Evolutionary conservation across 2,888 invertebrate species (phyloP).

Genomic region (Empis livida): DNA sequence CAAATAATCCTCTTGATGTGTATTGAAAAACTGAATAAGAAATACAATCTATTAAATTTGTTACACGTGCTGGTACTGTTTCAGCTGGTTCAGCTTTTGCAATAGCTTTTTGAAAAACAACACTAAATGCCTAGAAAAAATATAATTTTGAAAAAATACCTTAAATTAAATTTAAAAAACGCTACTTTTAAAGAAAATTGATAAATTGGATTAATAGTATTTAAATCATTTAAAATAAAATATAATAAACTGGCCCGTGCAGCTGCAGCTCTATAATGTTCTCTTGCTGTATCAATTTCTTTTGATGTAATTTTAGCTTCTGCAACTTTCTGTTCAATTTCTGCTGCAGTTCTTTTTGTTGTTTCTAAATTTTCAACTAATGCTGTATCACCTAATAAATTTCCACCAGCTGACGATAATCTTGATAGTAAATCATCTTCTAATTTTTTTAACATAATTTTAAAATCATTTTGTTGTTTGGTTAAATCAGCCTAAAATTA

Average conservation of each 20-base stretch:
- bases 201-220: constrained; percentile 93
- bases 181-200: constrained; percentile 86
- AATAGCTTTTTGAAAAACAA: constrained; percentile 95
- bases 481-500: constrained; percentile 68
- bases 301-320: constrained; percentile 87
- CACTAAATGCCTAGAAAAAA: constrained; percentile 71
- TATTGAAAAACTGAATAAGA: constrained; percentile 91
- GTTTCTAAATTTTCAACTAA: constrained; percentile 93
- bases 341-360: constrained; percentile 89
- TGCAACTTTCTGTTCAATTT: constrained; percentile 80
- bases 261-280: constrained; percentile 65
- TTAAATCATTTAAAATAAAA: constrained; percentile 88
- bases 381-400: constrained; percentile 87
- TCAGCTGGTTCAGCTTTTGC: constrained; percentile 72
- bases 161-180: background rate
- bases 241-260: constrained; percentile 86
- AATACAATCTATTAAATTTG: constrained; percentile 87
- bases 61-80: constrained; percentile 63
- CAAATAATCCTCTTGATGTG: constrained; percentile 86
- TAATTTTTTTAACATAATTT: constrained; percentile 81
- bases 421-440: constrained; percentile 88
- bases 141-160: constrained; percentile 7
- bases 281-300: constrained; percentile 87
- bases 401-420: constrained; percentile 81
- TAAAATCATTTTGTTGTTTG: constrained; percentile 93